Evolutionary conservation across 2,113 vertebrate species (phyloP).

Genomic region (Bombycilla garrulus): DNA sequence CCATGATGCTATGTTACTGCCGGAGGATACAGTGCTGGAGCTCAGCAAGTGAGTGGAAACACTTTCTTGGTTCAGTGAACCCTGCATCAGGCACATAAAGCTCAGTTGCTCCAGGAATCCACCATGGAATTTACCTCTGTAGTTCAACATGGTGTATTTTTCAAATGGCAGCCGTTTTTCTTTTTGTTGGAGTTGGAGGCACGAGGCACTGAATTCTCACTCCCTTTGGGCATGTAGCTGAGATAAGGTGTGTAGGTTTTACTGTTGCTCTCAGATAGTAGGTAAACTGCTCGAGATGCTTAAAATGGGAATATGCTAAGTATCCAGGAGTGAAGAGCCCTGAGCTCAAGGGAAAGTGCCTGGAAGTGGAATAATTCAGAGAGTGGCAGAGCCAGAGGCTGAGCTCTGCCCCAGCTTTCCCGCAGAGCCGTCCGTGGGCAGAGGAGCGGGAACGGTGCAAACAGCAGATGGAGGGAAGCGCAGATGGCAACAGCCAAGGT

Average conservation of each 20-base stretch:
- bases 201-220: neutral
- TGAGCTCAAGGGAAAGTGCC: neutral
- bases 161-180: neutral
- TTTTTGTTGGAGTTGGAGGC: neutral
- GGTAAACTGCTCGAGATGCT: conserved; percentile 29
- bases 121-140: neutral
- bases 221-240: conserved; percentile 42
- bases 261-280: neutral
- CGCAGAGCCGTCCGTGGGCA: fast-evolving
- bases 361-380: neutral
- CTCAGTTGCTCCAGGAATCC: neutral
- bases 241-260: conserved; percentile 28
- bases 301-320: conserved; percentile 12
- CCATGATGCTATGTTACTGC: neutral
- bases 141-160: neutral
- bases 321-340: neutral
- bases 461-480: neutral
- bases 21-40: neutral
- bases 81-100: neutral
- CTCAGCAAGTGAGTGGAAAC: neutral
- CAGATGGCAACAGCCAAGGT: neutral
- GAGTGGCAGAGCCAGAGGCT: neutral
- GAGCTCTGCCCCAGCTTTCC: neutral
- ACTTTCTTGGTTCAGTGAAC: neutral
- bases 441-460: fast-evolving